phyloP scores from a whole-genome alignment of 2,113 vertebrate species.

The Nothobranchius kuhntae region DNA sequence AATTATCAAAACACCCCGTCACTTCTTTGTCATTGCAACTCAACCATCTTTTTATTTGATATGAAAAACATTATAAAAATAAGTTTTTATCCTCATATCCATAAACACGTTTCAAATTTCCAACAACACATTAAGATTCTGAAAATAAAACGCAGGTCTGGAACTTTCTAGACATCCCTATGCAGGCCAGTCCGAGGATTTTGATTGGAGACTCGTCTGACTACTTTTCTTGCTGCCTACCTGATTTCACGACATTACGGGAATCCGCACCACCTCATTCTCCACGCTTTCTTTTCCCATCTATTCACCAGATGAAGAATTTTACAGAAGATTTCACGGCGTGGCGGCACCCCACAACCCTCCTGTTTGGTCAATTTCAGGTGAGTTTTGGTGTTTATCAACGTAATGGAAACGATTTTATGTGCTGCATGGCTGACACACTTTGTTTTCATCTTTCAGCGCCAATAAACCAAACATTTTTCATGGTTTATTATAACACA shows the following conservation, averaged over 20 bases:
- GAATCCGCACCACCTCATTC: constrained; percentile 33
- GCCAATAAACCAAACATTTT: constrained; percentile 29
- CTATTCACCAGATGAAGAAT: constrained; percentile 19
- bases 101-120: no score
- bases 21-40: no score
- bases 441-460: constrained; percentile 37
- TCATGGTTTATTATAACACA: constrained; percentile 23
- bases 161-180: no score
- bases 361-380: constrained; percentile 30
- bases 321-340: constrained; percentile 44
- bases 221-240: background rate
- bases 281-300: constrained; percentile 10
- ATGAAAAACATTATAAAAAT: no score
- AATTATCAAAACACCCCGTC: no score
- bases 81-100: no score
- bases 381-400: constrained; percentile 45
- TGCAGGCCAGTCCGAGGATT: no score
- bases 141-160: background rate
- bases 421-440: constrained; percentile 47
- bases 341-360: constrained; percentile 11
- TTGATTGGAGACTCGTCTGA: background rate
- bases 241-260: constrained; percentile 8
- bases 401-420: constrained; percentile 58
- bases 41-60: no score
- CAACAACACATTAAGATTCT: background rate